Percentiles rank a stretch among this genome's conserved stretches.
phyloP scores from a whole-genome alignment of 1,140 invertebrate species.

The Lamellibrachia luymesi region DNA sequence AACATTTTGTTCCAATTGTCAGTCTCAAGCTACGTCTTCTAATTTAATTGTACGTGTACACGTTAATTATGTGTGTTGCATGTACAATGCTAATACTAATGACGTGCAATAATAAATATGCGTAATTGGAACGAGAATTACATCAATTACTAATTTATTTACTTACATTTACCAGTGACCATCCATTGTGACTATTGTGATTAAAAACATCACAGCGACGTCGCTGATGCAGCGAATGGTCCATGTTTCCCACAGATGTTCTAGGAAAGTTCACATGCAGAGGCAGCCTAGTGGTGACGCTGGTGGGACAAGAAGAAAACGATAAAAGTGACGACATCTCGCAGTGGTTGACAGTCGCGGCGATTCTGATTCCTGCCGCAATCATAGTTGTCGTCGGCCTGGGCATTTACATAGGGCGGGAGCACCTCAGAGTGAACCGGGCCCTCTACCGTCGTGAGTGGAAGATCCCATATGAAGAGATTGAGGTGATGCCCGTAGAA shows the following conservation, averaged over 20 bases:
- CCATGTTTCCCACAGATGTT: background rate
- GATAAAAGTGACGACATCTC: background rate
- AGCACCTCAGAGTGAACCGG: background rate
- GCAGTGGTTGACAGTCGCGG: background rate
- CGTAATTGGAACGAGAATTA: too few relatives aligned
- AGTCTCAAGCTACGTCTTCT: too few relatives aligned
- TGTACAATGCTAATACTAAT: too few relatives aligned
- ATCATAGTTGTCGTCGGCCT: background rate
- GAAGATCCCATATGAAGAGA: background rate
- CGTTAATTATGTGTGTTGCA: too few relatives aligned
- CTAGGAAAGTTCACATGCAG: background rate
- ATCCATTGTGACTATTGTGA: too few relatives aligned
- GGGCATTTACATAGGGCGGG: background rate
- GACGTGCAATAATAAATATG: too few relatives aligned
- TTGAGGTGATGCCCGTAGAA: background rate
- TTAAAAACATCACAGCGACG: too few relatives aligned
- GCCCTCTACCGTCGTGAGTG: constrained; percentile 1
- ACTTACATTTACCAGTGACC: too few relatives aligned
- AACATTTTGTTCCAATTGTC: too few relatives aligned
- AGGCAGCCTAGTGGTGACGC: background rate
- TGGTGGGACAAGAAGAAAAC: background rate
- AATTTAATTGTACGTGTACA: too few relatives aligned
- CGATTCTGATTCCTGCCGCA: background rate
- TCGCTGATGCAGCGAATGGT: too few relatives aligned
- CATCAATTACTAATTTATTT: too few relatives aligned